These are phyloP conservation scores for Agapornis canus DNA, from an alignment of 2,797 vertebrate genomes.

Conservation along the genomic window DNA sequence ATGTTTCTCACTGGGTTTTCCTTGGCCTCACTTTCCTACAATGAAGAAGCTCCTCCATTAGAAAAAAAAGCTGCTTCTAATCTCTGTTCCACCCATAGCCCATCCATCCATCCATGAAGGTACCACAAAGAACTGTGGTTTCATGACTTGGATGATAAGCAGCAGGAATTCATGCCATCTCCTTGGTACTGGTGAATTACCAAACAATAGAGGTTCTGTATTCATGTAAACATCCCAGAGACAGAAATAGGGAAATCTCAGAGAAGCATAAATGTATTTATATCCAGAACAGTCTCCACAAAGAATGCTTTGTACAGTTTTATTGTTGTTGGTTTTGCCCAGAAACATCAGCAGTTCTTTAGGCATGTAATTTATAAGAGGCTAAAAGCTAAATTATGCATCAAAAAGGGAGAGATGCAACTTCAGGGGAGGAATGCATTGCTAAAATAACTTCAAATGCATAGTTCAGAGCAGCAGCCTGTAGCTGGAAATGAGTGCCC, in stretches of 20 bases:
- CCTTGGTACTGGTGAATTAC: background rate
- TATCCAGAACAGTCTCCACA: background rate
- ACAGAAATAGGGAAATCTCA: background rate
- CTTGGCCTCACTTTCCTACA: background rate
- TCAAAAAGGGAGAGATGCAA: conserved; percentile 45
- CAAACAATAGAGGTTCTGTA: background rate
- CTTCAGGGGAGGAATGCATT: background rate
- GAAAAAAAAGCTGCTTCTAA: background rate
- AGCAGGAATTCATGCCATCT: background rate
- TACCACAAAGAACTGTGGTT: background rate
- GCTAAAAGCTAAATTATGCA: conserved; percentile 62
- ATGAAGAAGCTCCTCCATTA: background rate
- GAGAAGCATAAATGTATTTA: background rate
- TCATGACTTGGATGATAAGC: background rate
- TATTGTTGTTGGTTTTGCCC: background rate
- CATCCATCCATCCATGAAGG: background rate
- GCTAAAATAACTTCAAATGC: conserved; percentile 25
- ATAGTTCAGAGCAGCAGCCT: background rate
- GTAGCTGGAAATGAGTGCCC: background rate
- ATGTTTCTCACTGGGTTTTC: background rate
- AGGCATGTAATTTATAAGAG: background rate
- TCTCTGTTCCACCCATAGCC: background rate
- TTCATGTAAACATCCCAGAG: background rate
- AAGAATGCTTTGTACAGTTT: background rate
- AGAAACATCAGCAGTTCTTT: conserved; percentile 20